These are phyloP conservation scores for Hipposideros larvatus DNA, from an alignment of 2,797 vertebrate genomes.

Conservation along the genomic window DNA sequence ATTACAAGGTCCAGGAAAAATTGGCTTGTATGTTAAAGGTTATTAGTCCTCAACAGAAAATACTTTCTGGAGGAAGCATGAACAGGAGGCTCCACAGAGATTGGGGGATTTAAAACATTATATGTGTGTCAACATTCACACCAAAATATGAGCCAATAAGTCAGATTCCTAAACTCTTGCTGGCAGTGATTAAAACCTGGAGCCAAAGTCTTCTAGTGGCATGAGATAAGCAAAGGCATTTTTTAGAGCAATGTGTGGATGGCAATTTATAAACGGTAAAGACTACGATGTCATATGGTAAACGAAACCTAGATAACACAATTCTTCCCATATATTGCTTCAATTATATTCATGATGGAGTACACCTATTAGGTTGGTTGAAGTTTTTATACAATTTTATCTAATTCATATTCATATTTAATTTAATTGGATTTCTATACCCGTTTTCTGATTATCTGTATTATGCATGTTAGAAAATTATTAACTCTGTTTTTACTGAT, in stretches of 20 bases:
- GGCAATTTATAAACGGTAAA: slow-evolving; percentile 80
- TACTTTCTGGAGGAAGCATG: slow-evolving; percentile 54
- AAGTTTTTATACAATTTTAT: slow-evolving; percentile 41
- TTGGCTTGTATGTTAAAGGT: slow-evolving; percentile 64
- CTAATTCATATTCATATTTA: slow-evolving; percentile 63
- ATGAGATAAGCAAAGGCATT: slow-evolving; percentile 76
- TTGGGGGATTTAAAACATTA: slow-evolving; percentile 60
- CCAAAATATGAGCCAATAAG: slow-evolving; percentile 80
- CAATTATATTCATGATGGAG: slow-evolving; percentile 55
- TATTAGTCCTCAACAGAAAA: slow-evolving; percentile 41
- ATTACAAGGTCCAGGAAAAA: slow-evolving; percentile 57
- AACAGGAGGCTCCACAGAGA: slow-evolving; percentile 48
- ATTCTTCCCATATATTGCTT: slow-evolving; percentile 53
- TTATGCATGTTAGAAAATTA: not conserved
- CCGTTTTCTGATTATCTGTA: slow-evolving; percentile 32
- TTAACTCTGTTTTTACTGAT: slow-evolving; percentile 9
- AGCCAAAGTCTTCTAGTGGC: slow-evolving; percentile 69
- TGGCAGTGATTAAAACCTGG: slow-evolving; percentile 80
- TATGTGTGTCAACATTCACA: slow-evolving; percentile 64
- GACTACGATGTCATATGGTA: slow-evolving; percentile 75
- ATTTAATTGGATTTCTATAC: not conserved
- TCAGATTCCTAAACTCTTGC: slow-evolving; percentile 76
- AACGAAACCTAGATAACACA: slow-evolving; percentile 72
- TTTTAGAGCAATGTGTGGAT: slow-evolving; percentile 72
- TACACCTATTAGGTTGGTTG: slow-evolving; percentile 23